Evolutionary conservation across 2,797 vertebrate genomes (phyloP).

Genomic region (Pelochelys cantorii): DNA sequence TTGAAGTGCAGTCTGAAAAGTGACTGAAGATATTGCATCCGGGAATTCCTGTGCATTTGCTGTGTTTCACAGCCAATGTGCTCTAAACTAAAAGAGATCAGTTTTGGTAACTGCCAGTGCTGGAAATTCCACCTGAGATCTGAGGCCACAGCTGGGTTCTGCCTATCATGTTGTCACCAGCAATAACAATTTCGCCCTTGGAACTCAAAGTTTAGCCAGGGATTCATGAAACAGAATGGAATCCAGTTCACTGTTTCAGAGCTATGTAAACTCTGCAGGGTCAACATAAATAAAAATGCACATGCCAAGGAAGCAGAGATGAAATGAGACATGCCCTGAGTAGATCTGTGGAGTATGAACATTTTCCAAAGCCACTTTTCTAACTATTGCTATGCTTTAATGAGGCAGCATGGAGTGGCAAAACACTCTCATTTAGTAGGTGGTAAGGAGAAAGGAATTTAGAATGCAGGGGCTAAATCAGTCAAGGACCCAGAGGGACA

Average conservation of each 20-base stretch:
- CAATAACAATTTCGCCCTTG: neutral
- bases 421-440: neutral
- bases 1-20: neutral
- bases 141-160: neutral
- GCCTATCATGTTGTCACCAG: neutral
- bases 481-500: neutral
- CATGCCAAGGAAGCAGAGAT: neutral
- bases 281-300: neutral
- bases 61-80: too few relatives aligned
- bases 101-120: neutral
- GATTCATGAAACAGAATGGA: neutral
- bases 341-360: neutral
- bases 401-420: neutral
- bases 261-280: neutral
- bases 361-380: neutral
- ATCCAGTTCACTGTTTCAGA: neutral
- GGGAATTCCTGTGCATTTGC: neutral
- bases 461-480: neutral
- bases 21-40: neutral
- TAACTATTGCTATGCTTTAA: neutral
- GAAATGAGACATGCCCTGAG: neutral
- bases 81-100: neutral
- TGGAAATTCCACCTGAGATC: neutral
- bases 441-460: neutral
- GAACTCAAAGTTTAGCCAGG: neutral